Evolutionary conservation across 2,797 vertebrate genomes (phyloP), one percentile per base, ranked within the genome.

Genomic region (Schizothorax lantsangensis): DNA sequence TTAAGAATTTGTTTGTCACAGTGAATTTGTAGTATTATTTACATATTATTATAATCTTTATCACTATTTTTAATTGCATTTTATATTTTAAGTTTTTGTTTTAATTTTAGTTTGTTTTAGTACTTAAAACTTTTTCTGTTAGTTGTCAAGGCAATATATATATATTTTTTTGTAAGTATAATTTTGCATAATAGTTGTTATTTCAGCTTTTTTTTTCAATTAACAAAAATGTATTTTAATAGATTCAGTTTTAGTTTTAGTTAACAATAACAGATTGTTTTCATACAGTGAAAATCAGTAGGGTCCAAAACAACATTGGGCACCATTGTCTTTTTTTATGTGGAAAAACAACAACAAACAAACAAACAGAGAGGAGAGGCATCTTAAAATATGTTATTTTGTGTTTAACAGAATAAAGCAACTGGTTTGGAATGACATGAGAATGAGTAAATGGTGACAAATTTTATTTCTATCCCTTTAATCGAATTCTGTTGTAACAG

Each of bases 401-500:
- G 4, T 62, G 36, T 43, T 79, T 79, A 79, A 59, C 1, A 15
- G 33, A 78, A 38, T 19, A 36, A 23, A 54, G 17, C 49, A 52
- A 74, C 74, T 78, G 49, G 19, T 78, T 78, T 78, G 49, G 75
- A 74, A 30, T 74, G 15, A 30, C 7, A 49, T 33, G 26, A 33
- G 15, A 8, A 75, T 49, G 15, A 79, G 57, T 45, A n/a, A 79
- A 45, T 26, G 49, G 33, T 52, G 36, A 36, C 12, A 2, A 14
- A 11, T 64, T 64, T 26, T 45, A n/a, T 78, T 62, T 79, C 26
- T 40, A 26, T 43, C 15, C 14, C 54, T 79, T 62, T 62, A 38
- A 43, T 62, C 14, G 9, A 38, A 23, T 69, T 84, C 33, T 57
- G 83, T 43, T 69, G 68, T 68, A 43, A 52, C 62, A 85, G 52